These are phyloP conservation scores for Drosophila niveifrons DNA, from an alignment of 2,888 invertebrate species.

Conservation along the genomic window DNA sequence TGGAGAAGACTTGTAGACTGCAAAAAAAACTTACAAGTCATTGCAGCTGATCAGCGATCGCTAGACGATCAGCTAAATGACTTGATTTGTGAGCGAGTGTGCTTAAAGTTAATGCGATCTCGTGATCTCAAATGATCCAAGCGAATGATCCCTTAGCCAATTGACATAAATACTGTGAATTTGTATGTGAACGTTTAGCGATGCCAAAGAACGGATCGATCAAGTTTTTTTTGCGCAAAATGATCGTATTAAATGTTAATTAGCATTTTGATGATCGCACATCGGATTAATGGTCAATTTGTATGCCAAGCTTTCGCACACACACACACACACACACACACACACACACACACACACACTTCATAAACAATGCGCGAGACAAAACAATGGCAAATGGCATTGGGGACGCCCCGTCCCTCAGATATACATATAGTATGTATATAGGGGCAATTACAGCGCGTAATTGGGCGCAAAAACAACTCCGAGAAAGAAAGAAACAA, in stretches of 20 bases:
- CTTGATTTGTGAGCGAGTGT: constrained; percentile 9
- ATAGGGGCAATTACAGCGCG: constrained; percentile 53
- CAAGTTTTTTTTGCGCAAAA: constrained; percentile 41
- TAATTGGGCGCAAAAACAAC: constrained; percentile 51
- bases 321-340: constrained; percentile 51
- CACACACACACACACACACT: constrained; percentile 54
- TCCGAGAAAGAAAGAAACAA: neutral
- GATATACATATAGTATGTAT: too few relatives aligned
- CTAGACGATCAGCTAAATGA: constrained; percentile 1
- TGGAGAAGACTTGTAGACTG: constrained; percentile 9
- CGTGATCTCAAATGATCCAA: constrained; percentile 7
- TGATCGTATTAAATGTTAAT: constrained; percentile 64
- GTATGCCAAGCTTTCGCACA: constrained; percentile 53
- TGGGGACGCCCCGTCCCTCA: constrained; percentile 33
- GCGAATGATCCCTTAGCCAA: constrained; percentile 4
- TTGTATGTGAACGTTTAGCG: constrained; percentile 17
- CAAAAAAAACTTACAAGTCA: constrained; percentile 1
- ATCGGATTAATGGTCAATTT: constrained; percentile 63
- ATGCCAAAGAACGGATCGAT: constrained; percentile 40
- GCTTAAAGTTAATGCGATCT: constrained; percentile 9
- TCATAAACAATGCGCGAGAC: constrained; percentile 25
- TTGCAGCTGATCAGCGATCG: constrained; percentile 10
- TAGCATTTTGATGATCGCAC: constrained; percentile 70
- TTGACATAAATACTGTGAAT: constrained; percentile 45
- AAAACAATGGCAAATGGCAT: constrained; percentile 47